These are phyloP conservation scores for Synanthedon formicaeformis DNA, from an alignment of 2,888 invertebrate genomes.

Conservation along the genomic window DNA sequence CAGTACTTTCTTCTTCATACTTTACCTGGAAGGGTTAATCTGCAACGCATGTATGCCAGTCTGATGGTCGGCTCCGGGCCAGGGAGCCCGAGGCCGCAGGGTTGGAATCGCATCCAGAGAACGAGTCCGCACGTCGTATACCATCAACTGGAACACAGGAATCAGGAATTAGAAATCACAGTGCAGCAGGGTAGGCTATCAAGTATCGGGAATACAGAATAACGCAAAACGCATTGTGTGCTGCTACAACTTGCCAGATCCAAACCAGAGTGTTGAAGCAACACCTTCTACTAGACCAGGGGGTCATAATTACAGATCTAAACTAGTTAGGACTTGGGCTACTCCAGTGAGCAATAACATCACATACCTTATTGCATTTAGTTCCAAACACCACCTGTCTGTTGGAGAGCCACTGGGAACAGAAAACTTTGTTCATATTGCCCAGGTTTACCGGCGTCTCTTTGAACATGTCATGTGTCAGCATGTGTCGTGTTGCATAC, in stretches of 20 bases:
- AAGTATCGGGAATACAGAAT: too few relatives aligned
- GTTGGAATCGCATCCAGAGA: conserved; percentile 92
- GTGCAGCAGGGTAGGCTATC: too few relatives aligned
- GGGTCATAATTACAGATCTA: conserved; percentile 3
- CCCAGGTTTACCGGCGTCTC: conserved; percentile 86
- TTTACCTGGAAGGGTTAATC: conserved; percentile 86
- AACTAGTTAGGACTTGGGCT: too few relatives aligned
- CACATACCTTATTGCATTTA: conserved; percentile 91
- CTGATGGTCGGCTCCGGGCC: conserved; percentile 74
- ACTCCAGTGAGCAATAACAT: too few relatives aligned
- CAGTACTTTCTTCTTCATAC: conserved; percentile 32
- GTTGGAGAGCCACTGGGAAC: conserved; percentile 95
- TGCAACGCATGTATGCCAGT: conserved; percentile 95
- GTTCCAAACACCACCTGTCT: conserved; percentile 96
- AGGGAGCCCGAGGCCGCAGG: conserved; percentile 71
- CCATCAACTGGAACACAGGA: conserved; percentile 75
- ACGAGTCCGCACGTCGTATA: conserved; percentile 89
- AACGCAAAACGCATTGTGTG: too few relatives aligned
- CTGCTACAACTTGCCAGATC: too few relatives aligned
- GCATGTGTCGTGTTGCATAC: conserved; percentile 87
- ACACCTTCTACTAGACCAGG: not conserved
- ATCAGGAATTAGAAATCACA: too few relatives aligned
- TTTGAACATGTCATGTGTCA: conserved; percentile 89
- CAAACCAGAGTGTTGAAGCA: too few relatives aligned
- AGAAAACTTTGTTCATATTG: conserved; percentile 93